Base-by-base conservation (phyloP, 2,888 invertebrate species). In the Drosophila fulvimacula region DNA sequence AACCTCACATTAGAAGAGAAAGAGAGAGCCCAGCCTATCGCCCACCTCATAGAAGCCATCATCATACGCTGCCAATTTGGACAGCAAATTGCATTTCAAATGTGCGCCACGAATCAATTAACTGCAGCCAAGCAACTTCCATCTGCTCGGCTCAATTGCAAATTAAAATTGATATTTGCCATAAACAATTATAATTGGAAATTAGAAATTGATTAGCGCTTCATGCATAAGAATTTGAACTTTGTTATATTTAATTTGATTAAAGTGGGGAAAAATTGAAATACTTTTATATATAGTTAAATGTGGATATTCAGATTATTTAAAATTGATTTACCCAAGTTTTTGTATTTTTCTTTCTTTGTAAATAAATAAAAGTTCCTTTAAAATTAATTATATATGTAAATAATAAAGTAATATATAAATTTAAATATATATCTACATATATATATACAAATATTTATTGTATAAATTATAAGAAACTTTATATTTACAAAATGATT, bases 101-200 rank as follows among this genome's bases (percentile, higher is more conserved):
- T 78, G 69, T 69, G 38, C 19, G 38, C 19, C 61, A 41, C 65
- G 30, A 76, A 62, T 76, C 76, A 79, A 79, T 79, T 79, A 79
- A 74, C 65, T 74, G 34, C 24, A 72, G 44, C 63, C 55, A 41
- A 63, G 59, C 68, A 79, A 73, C 49, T 62, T 73, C 52, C 9
- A 56, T n/a, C 57, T 46, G 68, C 9, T 46, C 57, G 34, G 3
- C 38, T 34, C 61, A 64, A 80, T 73, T 66, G 66, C 38, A 76
- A 68, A 81, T 80, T 76, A 49, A 76, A 81, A 68, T 79, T 79
- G 76, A 15, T 72, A 57, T 70, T 72, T 61, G 19, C 56, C 57
- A 32, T 32, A n/a, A 48, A 41, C 21, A 13, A 51, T 36, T n/a
- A 6, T 53, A n/a, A 34, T 32, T 32, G 38, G 0, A 38, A 48